These are phyloP conservation scores for Lanius collurio DNA, from an alignment of 2,113 vertebrate species.

Conservation along the genomic window DNA sequence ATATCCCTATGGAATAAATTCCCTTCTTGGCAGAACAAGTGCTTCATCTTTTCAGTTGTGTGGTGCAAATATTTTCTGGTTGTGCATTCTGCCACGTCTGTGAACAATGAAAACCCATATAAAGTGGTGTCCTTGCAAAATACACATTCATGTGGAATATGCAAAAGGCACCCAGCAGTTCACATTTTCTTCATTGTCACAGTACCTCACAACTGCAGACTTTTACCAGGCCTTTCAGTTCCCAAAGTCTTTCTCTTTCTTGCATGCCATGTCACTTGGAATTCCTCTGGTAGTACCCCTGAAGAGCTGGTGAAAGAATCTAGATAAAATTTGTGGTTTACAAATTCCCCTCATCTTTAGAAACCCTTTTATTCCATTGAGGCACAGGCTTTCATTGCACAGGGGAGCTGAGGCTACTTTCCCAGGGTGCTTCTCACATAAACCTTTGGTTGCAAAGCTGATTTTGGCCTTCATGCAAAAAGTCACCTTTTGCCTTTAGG, in stretches of 20 bases:
- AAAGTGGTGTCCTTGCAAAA: not conserved
- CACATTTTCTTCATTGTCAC: not conserved
- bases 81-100: not conserved
- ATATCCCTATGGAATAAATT: not conserved
- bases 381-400: rapidly evolving
- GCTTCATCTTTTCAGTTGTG: not conserved
- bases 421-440: not conserved
- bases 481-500: not conserved
- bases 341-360: not conserved
- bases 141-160: not conserved
- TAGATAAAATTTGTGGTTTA: not conserved
- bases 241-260: not conserved
- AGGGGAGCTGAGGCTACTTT: not conserved
- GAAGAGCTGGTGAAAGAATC: not conserved
- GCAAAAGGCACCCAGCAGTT: not conserved
- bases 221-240: not conserved
- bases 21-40: not conserved
- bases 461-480: not conserved
- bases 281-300: not conserved
- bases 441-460: not conserved
- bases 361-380: not conserved
- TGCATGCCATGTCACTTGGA: not conserved
- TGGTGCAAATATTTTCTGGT: not conserved
- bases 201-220: not conserved
- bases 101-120: not conserved